A percentile compares a stretch with the other conserved stretches of the same genome.
These are phyloP conservation scores for Cremastobaeus sp. DNA, from an alignment of 2,888 invertebrate species.

Conservation along the genomic window DNA sequence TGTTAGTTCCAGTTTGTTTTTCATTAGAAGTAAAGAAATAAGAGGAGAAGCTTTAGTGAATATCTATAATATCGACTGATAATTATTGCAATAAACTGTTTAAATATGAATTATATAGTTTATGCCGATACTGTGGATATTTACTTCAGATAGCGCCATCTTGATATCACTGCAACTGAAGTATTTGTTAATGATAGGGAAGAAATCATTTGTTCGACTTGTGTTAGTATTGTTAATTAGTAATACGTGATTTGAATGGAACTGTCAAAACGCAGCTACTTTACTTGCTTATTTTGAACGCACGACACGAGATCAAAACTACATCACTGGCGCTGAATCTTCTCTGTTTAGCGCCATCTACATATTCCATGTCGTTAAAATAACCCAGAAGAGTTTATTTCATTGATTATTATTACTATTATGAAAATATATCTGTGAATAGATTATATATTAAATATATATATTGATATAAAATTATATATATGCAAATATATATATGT, in stretches of 20 bases:
- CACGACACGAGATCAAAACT: neutral
- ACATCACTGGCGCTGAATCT: neutral
- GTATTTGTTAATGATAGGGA: conserved; percentile 9
- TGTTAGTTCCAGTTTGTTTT: neutral
- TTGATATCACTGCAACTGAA: conserved; percentile 23
- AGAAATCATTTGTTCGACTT: neutral
- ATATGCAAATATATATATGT: conserved; percentile 60
- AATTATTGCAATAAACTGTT: conserved; percentile 8
- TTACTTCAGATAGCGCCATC: conserved; percentile 26
- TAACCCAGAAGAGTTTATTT: conserved; percentile 10
- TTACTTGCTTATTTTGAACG: conserved; percentile 14
- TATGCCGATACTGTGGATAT: conserved; percentile 13
- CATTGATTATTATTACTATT: conserved; percentile 32
- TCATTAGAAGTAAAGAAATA: neutral
- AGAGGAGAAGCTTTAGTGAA: neutral
- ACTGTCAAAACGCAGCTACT: conserved; percentile 23
- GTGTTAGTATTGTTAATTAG: conserved; percentile 8
- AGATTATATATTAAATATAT: conserved; percentile 65
- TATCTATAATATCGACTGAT: conserved; percentile 12
- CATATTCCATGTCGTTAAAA: conserved; percentile 2
- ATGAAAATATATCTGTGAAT: conserved; percentile 38
- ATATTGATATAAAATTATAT: conserved; percentile 61
- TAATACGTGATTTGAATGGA: neutral
- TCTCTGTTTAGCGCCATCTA: neutral
- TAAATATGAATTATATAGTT: neutral